Evolutionary conservation across 2,888 invertebrate genomes (phyloP), one percentile per base, ranked within the genome.

Genomic region (Linnaemya tessellans): DNA sequence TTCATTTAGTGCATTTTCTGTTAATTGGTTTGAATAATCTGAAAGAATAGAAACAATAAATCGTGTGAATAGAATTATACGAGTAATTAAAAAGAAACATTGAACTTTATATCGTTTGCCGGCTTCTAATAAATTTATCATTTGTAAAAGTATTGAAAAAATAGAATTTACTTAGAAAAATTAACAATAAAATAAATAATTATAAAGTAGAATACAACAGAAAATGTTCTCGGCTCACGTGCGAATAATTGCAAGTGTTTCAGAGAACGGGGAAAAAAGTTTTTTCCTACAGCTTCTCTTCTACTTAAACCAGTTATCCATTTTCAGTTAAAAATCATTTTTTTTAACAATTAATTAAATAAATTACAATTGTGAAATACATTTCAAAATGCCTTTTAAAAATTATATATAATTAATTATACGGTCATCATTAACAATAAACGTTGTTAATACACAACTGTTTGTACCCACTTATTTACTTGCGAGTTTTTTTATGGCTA

Each of bases 31-130:
- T 13, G 18, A 65, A 65, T 15, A 22, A 11, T 49, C 25, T 9
- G 20, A 80, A 64, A 62, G 13, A 71, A 56, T 54, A 56, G 30
- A 49, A 75, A 51, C 64, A 54, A 38, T 51, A 68, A 83, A 60
- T 78, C 60, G 65, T 58, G 49, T 60, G 71, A 75, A 77, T 75
- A 18, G 58, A 73, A 51, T 80, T 71, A 78, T 73, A n/a, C n/a
- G n/a, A n/a, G n/a, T n/a, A 78, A 62, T 54, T 46, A 46, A 46
- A 46, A 56, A 54, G 67, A 77, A 71, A 54, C 43, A 54, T 60
- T 78, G 68, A 84, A 74, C 79, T 79, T 84, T 84, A 58, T 43
- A 56, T n/a, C 15, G 7, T 10, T 58, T n/a, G 20, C 22, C 4
- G 10, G 18, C 15, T 54, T 10, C 3, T 20, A 65, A 49, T 58